Evolutionary conservation across 1,140 invertebrate species (phyloP).

Genomic region (Leguminivora glycinivorella): DNA sequence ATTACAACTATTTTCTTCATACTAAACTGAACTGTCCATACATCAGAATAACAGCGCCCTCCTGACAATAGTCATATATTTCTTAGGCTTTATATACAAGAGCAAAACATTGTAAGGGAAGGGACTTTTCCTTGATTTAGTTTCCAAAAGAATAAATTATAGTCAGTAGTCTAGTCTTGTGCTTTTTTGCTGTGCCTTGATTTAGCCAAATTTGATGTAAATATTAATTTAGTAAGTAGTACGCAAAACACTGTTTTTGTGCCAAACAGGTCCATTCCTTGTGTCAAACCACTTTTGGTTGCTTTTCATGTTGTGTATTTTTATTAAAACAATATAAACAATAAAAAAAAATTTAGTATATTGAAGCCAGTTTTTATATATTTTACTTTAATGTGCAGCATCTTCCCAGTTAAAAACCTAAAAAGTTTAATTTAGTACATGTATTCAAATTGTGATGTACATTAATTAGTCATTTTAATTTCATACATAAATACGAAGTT

Average conservation of each 20-base stretch:
- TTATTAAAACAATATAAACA: neutral
- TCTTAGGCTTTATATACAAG: neutral
- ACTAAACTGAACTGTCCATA: too few species aligned
- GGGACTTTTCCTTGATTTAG: neutral
- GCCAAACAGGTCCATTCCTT: constrained; percentile 3
- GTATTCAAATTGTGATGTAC: neutral
- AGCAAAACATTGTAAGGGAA: neutral
- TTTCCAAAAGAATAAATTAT: constrained; percentile 2
- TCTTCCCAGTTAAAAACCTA: neutral
- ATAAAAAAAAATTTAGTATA: neutral
- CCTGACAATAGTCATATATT: too few species aligned
- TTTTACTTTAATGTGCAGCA: neutral
- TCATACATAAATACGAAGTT: neutral
- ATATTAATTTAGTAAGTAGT: constrained; percentile 10
- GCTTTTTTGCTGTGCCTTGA: constrained; percentile 22
- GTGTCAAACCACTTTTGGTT: constrained; percentile 15
- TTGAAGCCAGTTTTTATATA: neutral
- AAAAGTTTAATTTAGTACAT: neutral
- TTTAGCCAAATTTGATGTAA: constrained; percentile 2
- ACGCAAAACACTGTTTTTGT: neutral
- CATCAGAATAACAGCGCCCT: too few species aligned
- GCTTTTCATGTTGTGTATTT: constrained; percentile 8
- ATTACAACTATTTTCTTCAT: too few species aligned
- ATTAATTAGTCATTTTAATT: neutral
- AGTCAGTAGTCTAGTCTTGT: constrained; percentile 27